A percentile compares a stretch with the other conserved stretches of the same genome.
Evolutionary conservation across 2,113 vertebrate genomes (phyloP).

Genomic region (Coracopsis vasa): DNA sequence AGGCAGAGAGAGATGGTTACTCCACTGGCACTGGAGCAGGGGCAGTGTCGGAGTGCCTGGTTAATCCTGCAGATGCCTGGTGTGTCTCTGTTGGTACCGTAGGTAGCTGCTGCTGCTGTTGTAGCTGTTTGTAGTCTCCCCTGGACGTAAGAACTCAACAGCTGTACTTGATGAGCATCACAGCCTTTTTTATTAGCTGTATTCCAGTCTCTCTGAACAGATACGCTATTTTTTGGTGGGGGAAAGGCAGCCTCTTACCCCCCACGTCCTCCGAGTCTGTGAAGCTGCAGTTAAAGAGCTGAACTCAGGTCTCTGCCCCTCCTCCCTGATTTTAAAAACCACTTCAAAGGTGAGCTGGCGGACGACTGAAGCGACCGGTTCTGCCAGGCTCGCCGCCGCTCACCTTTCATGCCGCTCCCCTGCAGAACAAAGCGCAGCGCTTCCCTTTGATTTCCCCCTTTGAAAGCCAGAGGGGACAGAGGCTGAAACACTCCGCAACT

Average conservation of each 20-base stretch:
- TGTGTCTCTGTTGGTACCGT: accelerated
- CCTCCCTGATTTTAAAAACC: conserved; percentile 49
- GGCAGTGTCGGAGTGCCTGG: neutral
- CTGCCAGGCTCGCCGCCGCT: neutral
- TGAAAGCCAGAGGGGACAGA: conserved; percentile 32
- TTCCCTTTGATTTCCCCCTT: conserved; percentile 47
- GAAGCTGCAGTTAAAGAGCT: conserved; percentile 23
- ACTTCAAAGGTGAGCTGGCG: conserved; percentile 45
- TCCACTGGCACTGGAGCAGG: accelerated
- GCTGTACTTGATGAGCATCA: neutral
- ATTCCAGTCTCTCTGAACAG: neutral
- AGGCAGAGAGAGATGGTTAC: neutral
- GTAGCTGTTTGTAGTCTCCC: neutral
- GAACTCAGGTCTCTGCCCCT: conserved; percentile 22
- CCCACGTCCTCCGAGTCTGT: neutral
- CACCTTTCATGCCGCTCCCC: conserved; percentile 36
- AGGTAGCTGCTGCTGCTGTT: neutral
- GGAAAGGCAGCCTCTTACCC: neutral
- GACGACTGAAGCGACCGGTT: conserved; percentile 23
- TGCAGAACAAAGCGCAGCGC: conserved; percentile 2
- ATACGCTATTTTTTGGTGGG: neutral
- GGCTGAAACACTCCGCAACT: neutral
- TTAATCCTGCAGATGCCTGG: neutral
- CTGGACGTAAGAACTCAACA: neutral
- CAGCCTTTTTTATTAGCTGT: neutral